Evolutionary conservation across 2,113 vertebrate genomes (phyloP).

Genomic region (Ochotona curzoniae): DNA sequence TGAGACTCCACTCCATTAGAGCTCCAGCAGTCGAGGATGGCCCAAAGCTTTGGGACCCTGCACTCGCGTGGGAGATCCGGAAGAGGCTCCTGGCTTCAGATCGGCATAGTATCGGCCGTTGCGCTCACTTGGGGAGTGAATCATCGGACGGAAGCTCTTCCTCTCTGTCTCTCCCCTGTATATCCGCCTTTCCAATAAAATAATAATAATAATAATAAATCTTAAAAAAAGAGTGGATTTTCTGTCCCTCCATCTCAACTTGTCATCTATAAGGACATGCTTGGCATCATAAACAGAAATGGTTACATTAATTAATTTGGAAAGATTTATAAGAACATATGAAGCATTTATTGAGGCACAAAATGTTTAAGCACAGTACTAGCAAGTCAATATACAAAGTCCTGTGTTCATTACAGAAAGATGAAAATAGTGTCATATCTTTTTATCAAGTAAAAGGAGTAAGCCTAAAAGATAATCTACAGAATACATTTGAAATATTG

Average conservation of each 20-base stretch:
- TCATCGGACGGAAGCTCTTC: no score
- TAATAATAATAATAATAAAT: no score
- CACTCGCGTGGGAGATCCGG: no score
- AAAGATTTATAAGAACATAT: background rate
- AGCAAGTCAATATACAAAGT: background rate
- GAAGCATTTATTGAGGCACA: background rate
- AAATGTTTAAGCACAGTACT: background rate
- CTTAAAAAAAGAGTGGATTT: background rate
- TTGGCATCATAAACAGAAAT: background rate
- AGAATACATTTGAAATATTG: background rate
- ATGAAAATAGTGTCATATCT: background rate
- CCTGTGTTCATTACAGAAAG: background rate
- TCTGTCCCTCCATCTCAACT: background rate
- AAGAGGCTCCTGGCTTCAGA: no score
- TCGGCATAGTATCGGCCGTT: no score
- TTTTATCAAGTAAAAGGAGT: background rate
- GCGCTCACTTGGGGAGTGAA: no score
- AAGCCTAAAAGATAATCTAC: background rate
- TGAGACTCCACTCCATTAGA: background rate
- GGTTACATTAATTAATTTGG: background rate
- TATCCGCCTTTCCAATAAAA: no score
- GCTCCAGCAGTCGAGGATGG: background rate
- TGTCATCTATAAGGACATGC: background rate
- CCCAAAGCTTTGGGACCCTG: no score
- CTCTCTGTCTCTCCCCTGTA: no score